Evolutionary conservation across 2,888 invertebrate genomes (phyloP).

Genomic region (Archips crataeganus): DNA sequence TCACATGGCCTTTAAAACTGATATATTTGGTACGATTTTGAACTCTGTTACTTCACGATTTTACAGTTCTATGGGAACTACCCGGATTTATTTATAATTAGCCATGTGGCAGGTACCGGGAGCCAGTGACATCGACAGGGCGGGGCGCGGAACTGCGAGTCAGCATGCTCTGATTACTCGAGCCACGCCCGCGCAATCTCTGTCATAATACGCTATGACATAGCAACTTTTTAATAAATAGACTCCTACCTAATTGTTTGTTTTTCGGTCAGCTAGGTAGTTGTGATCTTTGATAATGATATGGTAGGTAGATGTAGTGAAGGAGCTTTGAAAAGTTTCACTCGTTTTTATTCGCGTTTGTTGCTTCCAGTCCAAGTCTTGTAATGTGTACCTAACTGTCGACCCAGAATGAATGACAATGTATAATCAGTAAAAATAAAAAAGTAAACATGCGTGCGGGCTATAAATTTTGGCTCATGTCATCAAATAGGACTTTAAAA

Average conservation of each 20-base stretch:
- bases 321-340: neutral
- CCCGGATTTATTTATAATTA: neutral
- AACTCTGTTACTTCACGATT: too few relatives aligned
- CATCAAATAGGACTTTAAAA: too few relatives aligned
- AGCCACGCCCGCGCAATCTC: conserved; percentile 62
- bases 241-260: conserved; percentile 52
- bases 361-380: too few relatives aligned
- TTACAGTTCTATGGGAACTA: too few relatives aligned
- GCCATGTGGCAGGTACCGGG: neutral
- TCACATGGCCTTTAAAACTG: too few relatives aligned
- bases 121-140: conserved; percentile 48
- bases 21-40: too few relatives aligned
- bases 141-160: conserved; percentile 72
- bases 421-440: too few relatives aligned
- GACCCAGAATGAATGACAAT: too few relatives aligned
- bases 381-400: too few relatives aligned
- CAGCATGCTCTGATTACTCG: conserved; percentile 73
- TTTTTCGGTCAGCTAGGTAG: conserved; percentile 17
- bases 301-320: neutral
- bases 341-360: too few relatives aligned
- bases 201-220: conserved; percentile 64
- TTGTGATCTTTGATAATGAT: neutral
- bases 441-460: too few relatives aligned
- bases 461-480: too few relatives aligned
- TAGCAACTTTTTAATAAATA: conserved; percentile 73